Evolutionary conservation across 2,888 invertebrate genomes (phyloP), one percentile per base, ranked within the genome.

Genomic region (Tachina grossa): DNA sequence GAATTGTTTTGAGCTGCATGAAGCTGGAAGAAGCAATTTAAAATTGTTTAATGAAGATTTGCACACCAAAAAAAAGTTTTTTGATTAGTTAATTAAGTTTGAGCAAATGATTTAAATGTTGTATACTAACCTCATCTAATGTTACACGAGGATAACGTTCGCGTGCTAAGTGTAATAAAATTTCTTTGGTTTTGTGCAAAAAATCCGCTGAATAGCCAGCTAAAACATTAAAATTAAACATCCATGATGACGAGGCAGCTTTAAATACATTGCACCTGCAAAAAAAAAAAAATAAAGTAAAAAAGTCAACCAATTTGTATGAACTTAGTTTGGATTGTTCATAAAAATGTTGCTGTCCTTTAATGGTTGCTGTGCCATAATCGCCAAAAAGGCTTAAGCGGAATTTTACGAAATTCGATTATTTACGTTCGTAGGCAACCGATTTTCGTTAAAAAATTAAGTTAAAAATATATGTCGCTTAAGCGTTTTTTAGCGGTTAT

Each of bases 161-260:
- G 88, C 97, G 94, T 8, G 97, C 97, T 89, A 97, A 92, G 87
- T 95, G 95, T 87, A 97, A 93, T 69, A 96, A 96, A 71, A 97
- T 96, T 89, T 96, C 94, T 91, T 96, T 96, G 79, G 96, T 96
- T 90, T 95, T 95, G 90, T 95, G 95, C 88, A 97, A 93, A 93
- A 96, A 97, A 74, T 95, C 94, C 11, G 96, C 95, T 81, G 95
- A 95, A 92, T 97, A 97, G 89, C 97, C 97, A 10, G 97, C 97
- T 92, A 97, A 95, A 74, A 97, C 93, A 92, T 97, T 97, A 93
- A 97, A 97, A 93, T 97, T 97, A 93, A 97, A 97, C 96, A 97
- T 97, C 97, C 97, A 97, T 0, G 97, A 97, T 19, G 97, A 97
- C n/a, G 97, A 97, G 3, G 96, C 96, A 8, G 96, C 96, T 93